A percentile compares a stretch with the other conserved stretches of the same genome.
Conservation (phyloP, 2,888 invertebrate genomes). For the Magallana nippona region DNA sequence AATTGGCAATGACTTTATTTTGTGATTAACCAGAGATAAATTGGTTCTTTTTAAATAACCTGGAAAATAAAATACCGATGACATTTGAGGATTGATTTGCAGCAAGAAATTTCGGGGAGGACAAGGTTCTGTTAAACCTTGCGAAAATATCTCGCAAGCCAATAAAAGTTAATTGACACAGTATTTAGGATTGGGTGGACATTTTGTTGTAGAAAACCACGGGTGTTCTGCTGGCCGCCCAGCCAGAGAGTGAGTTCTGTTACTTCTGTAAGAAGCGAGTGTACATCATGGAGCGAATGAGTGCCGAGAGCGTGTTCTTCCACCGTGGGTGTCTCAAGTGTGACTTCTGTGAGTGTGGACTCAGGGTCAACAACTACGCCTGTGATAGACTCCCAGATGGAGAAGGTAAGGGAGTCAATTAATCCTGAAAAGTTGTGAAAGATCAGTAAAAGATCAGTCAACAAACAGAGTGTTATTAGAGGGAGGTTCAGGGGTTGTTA, state of each 20-base stretch:
- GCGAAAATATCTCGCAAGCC: too few species aligned
- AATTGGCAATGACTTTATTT: too few species aligned
- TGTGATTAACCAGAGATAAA: too few species aligned
- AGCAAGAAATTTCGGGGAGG: too few species aligned
- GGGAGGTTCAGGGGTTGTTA: too few species aligned
- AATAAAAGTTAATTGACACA: too few species aligned
- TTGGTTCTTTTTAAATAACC: too few species aligned
- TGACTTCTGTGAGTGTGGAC: slow-evolving; percentile 92
- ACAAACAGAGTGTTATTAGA: too few species aligned
- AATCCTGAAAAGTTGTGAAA: background rate
- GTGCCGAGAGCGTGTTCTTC: slow-evolving; percentile 93
- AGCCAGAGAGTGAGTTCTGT: slow-evolving; percentile 81
- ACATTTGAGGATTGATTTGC: too few species aligned
- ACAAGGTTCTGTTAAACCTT: too few species aligned
- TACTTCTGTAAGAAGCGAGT: slow-evolving; percentile 95
- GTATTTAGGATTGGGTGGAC: background rate
- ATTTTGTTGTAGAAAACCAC: slow-evolving; percentile 45
- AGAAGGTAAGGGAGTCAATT: slow-evolving; percentile 61
- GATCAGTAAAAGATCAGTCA: background rate
- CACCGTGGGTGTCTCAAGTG: slow-evolving; percentile 94
- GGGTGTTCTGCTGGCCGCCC: slow-evolving; percentile 66
- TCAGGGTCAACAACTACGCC: slow-evolving; percentile 89
- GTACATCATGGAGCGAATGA: slow-evolving; percentile 94
- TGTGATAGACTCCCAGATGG: slow-evolving; percentile 82
- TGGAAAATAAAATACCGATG: too few species aligned